Conservation (phyloP, 2,888 invertebrate genomes). For the Mythimna albipuncta region DNA sequence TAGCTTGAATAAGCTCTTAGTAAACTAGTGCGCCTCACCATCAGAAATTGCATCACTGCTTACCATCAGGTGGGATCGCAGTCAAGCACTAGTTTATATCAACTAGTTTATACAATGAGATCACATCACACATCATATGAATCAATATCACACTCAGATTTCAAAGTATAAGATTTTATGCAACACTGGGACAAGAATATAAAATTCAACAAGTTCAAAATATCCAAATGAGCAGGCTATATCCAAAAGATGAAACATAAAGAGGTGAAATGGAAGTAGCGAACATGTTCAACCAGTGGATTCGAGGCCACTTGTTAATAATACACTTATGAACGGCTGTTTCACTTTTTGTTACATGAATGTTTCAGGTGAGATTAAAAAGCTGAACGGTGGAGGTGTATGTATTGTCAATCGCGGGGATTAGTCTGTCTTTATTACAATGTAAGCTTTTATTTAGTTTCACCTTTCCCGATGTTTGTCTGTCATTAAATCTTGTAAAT, state of each 20-base stretch:
- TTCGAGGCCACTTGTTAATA: constrained; percentile 42
- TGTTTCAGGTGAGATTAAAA: constrained; percentile 35
- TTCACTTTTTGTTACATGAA: constrained; percentile 28
- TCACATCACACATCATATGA: neutral
- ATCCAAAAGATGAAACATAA: constrained; percentile 24
- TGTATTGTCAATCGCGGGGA: neutral
- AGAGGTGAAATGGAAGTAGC: constrained; percentile 22
- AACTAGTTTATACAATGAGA: no score
- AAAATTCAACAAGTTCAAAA: constrained; percentile 17
- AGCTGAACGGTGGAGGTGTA: neutral
- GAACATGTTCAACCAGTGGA: constrained; percentile 47
- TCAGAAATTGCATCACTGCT: no score
- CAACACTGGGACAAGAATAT: neutral
- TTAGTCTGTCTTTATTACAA: neutral
- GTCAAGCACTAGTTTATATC: no score
- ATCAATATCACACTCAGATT: neutral
- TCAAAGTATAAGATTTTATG: neutral
- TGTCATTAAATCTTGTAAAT: no score
- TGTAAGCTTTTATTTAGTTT: no score
- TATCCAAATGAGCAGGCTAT: constrained; percentile 24
- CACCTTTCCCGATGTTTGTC: no score
- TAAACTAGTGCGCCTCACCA: no score
- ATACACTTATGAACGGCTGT: constrained; percentile 14
- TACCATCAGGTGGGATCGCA: no score
- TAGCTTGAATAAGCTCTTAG: no score